Percentiles rank a stretch among this genome's conserved stretches.
phyloP scores from a whole-genome alignment of 2,113 vertebrate genomes.

The Tonatia bakeri region DNA sequence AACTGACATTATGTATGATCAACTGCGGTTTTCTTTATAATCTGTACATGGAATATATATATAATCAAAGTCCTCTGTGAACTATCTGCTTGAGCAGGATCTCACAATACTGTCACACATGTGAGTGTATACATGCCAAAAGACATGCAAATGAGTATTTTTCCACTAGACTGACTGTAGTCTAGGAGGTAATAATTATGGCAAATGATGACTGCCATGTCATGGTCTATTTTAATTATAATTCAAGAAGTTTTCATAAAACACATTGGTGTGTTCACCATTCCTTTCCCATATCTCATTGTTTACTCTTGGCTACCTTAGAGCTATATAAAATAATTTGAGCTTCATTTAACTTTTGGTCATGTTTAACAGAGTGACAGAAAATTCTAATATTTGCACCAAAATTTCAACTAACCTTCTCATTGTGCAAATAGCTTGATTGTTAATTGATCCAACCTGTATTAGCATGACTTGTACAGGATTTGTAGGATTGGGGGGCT shows the following conservation, averaged over 20 bases:
- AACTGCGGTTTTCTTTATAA: background rate
- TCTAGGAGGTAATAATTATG: background rate
- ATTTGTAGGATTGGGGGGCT: background rate
- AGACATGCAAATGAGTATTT: background rate
- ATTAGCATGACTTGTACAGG: background rate
- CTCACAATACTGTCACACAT: background rate
- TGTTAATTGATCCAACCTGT: background rate
- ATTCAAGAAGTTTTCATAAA: background rate
- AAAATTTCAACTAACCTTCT: background rate
- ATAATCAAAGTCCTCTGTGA: background rate
- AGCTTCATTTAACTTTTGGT: background rate
- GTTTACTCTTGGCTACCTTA: background rate
- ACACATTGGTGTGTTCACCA: background rate
- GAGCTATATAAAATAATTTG: background rate
- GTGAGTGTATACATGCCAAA: accelerated
- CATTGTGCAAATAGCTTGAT: background rate
- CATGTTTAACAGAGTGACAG: background rate
- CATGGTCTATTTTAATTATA: background rate
- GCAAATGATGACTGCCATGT: background rate
- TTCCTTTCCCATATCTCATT: background rate
- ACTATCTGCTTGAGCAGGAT: background rate
- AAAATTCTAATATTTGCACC: background rate
- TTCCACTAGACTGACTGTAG: too few relatives aligned
- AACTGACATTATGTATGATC: background rate
- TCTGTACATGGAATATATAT: background rate